Conservation (phyloP, 2,113 vertebrate genomes). For the Ptilonorhynchus violaceus region DNA sequence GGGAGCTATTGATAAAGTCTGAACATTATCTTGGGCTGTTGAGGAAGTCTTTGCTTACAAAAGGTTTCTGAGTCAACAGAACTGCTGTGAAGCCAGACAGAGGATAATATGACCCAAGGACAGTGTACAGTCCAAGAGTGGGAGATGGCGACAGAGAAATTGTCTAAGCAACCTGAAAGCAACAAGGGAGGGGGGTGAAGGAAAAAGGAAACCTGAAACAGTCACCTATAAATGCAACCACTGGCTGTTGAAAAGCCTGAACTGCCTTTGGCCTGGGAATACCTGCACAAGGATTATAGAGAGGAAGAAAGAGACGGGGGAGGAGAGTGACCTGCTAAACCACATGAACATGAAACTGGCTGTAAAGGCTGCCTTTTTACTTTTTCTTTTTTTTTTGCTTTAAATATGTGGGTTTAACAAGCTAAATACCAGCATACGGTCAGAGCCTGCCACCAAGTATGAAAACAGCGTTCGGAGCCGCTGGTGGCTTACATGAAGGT, state of each 20-base stretch:
- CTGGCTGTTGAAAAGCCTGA: neutral
- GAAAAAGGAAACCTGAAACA: neutral
- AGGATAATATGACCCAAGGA: neutral
- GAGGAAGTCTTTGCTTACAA: neutral
- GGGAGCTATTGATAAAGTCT: neutral
- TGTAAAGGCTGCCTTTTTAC: neutral
- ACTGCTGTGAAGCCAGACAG: neutral
- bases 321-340: neutral
- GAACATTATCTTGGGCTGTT: neutral
- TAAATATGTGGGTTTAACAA: neutral
- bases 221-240: neutral
- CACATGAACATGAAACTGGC: neutral
- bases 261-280: neutral
- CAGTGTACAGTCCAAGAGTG: neutral
- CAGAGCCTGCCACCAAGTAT: neutral
- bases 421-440: neutral
- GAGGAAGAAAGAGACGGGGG: neutral
- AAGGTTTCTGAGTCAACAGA: neutral
- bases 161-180: neutral
- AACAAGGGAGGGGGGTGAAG: neutral
- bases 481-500: neutral
- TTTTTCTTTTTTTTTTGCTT: neutral
- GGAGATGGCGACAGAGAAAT: neutral
- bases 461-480: neutral
- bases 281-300: neutral